Conservation (phyloP, 1,140 invertebrate species). For the Trichonephila clavata region DNA sequence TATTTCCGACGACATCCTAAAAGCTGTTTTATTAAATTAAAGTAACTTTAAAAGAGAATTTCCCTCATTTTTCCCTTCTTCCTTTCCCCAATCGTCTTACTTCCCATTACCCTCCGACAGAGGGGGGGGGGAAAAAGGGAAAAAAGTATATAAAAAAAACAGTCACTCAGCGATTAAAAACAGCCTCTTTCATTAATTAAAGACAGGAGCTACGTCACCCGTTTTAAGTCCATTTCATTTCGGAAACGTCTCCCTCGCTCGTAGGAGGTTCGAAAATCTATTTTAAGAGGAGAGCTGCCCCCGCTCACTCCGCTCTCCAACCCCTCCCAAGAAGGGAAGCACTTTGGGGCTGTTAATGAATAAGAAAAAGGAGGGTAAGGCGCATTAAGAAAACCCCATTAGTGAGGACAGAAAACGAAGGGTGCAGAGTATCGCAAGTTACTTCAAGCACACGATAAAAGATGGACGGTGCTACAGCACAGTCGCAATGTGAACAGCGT, state of each 20-base stretch:
- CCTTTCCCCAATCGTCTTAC: constrained; percentile 21
- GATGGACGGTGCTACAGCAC: constrained; percentile 30
- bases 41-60: constrained; percentile 52
- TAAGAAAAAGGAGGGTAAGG: constrained; percentile 34
- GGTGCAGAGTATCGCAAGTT: constrained; percentile 13
- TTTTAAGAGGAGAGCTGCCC: constrained; percentile 57
- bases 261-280: constrained; percentile 69
- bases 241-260: constrained; percentile 42
- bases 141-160: constrained; percentile 44
- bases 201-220: constrained; percentile 58
- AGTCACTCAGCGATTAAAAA: constrained; percentile 72
- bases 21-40: constrained; percentile 71
- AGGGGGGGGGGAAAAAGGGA: background rate
- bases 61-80: constrained; percentile 35
- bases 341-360: constrained; percentile 40
- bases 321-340: constrained; percentile 8
- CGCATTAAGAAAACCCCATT: constrained; percentile 74
- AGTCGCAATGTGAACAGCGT: constrained; percentile 1
- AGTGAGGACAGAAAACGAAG: constrained; percentile 52
- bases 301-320: background rate
- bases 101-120: constrained; percentile 1
- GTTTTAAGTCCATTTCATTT: constrained; percentile 74
- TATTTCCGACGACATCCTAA: constrained; percentile 47
- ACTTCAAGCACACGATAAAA: constrained; percentile 46
- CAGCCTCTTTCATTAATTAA: constrained; percentile 75